Evolutionary conservation across 1,140 invertebrate genomes (phyloP).

Genomic region (Drosophila funebris): DNA sequence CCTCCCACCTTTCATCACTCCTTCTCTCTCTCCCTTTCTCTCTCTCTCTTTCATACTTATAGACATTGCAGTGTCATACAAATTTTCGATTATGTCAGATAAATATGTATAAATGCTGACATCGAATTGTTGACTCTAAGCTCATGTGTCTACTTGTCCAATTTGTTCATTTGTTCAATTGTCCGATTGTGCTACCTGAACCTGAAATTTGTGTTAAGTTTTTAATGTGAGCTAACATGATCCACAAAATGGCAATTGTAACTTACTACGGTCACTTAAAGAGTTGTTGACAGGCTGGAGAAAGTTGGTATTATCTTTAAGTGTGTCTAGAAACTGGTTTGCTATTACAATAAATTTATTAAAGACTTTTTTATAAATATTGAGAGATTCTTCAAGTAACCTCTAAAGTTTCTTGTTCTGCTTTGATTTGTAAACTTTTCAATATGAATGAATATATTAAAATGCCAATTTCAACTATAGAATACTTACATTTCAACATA

Average conservation of each 20-base stretch:
- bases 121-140: slow-evolving; percentile 50
- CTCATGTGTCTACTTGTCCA: slow-evolving; percentile 12
- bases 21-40: neutral
- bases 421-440: too few species aligned
- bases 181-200: slow-evolving; percentile 15
- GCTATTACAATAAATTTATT: too few species aligned
- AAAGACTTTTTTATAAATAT: too few species aligned
- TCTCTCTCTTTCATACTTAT: neutral
- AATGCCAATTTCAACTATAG: too few species aligned
- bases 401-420: too few species aligned
- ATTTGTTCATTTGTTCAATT: neutral
- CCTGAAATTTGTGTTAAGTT: slow-evolving; percentile 48
- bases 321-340: too few species aligned
- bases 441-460: too few species aligned
- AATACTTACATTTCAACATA: too few species aligned
- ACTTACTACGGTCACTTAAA: neutral
- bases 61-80: slow-evolving; percentile 30
- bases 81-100: slow-evolving; percentile 61
- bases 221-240: slow-evolving; percentile 22
- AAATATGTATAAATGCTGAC: slow-evolving; percentile 49
- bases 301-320: too few species aligned
- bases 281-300: neutral
- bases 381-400: too few species aligned
- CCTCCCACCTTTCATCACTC: neutral
- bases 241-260: slow-evolving; percentile 17